Evolutionary conservation across 2,113 vertebrate species (phyloP), one percentile per base, ranked within the genome.

Genomic region (Sarotherodon lohbergeri): DNA sequence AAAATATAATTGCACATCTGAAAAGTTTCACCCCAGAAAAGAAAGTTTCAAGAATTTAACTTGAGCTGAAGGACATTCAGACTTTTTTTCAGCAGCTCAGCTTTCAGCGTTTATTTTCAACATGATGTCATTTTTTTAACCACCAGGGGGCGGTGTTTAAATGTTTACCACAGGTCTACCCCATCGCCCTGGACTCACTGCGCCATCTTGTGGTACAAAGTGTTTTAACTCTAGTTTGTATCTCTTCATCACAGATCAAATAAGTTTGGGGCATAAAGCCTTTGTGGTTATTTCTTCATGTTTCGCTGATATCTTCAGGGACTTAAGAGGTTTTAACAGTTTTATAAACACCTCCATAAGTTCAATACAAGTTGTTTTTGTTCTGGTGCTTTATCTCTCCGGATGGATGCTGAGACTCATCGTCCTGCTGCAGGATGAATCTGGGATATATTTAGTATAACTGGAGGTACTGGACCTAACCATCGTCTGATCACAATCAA

Each of bases 101-200:
- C 36, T 71, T 71, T 71, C 39, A 14, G 7, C 7, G 2, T 68
- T 24, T 41, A 24, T 71, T 41, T 41, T 73, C 66, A 43, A 39
- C 39, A 14, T 54, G 43, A 46, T 56, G 59, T 63, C 59, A 7
- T 43, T 13, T 4, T 71, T 43, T 43, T 73, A 24, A 24, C 71
- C 71, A 50, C 24, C 24, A 76, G 71, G 71, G 41, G 71, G 71
- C 43, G 5, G 14, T 29, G 43, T 48, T 76, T 76, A 48, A 46
- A 76, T 10, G 9, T 48, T 29, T 48, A n/a, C 17, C 1, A 32
- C 61, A 36, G 6, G 6, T 39, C 6, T 36, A 66, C 2, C 1
- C 4, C 32, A 1, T 66, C 5, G 6, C 61, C 32, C 17, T n/a
- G 32, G 32, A 50, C 24, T 50, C 16, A 50, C 41, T 29, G 43